Evolutionary conservation across 2,888 invertebrate genomes (phyloP).

Genomic region (Andrena dorsata): DNA sequence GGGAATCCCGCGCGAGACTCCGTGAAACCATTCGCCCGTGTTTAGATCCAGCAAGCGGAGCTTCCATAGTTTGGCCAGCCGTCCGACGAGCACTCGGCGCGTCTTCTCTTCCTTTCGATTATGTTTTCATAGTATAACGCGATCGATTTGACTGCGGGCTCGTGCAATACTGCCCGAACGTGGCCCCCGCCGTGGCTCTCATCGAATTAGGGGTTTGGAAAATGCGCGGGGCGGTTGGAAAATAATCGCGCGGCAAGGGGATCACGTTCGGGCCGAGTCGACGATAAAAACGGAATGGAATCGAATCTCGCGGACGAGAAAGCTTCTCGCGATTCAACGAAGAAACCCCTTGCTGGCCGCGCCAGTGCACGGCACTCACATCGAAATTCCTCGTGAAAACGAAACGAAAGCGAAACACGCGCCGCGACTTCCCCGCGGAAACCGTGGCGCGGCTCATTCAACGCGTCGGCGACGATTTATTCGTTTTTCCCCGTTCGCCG

Average conservation of each 20-base stretch:
- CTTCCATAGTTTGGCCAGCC: background rate
- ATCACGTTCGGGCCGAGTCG: slow-evolving; percentile 51
- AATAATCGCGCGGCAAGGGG: slow-evolving; percentile 25
- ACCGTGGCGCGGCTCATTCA: slow-evolving; percentile 39
- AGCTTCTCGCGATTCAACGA: slow-evolving; percentile 55
- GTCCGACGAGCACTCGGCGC: background rate
- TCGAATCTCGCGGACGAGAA: slow-evolving; percentile 40
- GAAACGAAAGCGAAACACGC: slow-evolving; percentile 20
- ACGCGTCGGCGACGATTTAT: slow-evolving; percentile 53
- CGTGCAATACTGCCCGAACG: slow-evolving; percentile 77
- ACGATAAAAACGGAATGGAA: slow-evolving; percentile 56
- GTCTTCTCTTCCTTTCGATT: slow-evolving; percentile 77
- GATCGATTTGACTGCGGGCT: slow-evolving; percentile 72
- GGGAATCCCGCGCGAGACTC: background rate
- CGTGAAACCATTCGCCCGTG: background rate
- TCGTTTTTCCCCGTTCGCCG: slow-evolving; percentile 61
- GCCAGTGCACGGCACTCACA: slow-evolving; percentile 54
- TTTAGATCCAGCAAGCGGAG: background rate
- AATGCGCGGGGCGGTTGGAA: background rate
- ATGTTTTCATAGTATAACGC: slow-evolving; percentile 79
- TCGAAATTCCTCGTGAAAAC: slow-evolving; percentile 66
- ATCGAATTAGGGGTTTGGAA: background rate
- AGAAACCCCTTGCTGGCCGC: slow-evolving; percentile 25
- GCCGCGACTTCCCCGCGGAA: slow-evolving; percentile 3
- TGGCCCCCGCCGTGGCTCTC: slow-evolving; percentile 15